Evolutionary conservation across 2,888 invertebrate species (phyloP).

Genomic region (Pandemis corylana): DNA sequence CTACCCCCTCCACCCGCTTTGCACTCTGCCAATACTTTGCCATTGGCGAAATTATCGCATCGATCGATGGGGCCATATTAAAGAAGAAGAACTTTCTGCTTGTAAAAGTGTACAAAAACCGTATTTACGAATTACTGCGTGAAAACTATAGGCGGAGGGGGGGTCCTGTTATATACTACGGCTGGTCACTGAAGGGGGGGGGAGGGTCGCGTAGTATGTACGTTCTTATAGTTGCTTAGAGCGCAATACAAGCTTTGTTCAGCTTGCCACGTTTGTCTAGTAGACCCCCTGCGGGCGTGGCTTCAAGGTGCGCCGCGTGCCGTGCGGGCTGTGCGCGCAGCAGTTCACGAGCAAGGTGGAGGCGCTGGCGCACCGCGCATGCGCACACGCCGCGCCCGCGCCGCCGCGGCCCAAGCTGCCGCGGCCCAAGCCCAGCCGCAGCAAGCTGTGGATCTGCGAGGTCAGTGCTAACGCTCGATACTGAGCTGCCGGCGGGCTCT

Average conservation of each 20-base stretch:
- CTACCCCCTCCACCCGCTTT: too few species aligned
- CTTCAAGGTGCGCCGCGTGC: not conserved
- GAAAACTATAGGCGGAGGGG: too few species aligned
- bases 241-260: not conserved
- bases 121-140: too few species aligned
- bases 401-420: slow-evolving; percentile 43
- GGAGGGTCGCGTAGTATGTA: too few species aligned
- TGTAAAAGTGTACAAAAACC: too few species aligned
- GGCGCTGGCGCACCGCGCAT: not conserved
- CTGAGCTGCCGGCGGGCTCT: too few species aligned
- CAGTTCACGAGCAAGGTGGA: slow-evolving; percentile 1
- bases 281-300: not conserved
- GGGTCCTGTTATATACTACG: too few species aligned
- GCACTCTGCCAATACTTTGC: too few species aligned
- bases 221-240: not conserved
- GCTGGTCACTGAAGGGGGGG: too few species aligned
- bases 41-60: too few species aligned
- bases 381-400: slow-evolving; percentile 51
- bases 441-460: slow-evolving; percentile 59
- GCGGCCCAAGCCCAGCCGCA: slow-evolving; percentile 50
- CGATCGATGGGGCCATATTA: too few species aligned
- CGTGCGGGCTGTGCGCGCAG: not conserved
- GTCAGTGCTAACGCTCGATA: slow-evolving; percentile 41
- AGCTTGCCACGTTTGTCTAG: not conserved
- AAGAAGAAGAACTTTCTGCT: too few species aligned